Evolutionary conservation across 2,113 vertebrate genomes (phyloP), one percentile per base, ranked within the genome.

Genomic region (Chionis minor): DNA sequence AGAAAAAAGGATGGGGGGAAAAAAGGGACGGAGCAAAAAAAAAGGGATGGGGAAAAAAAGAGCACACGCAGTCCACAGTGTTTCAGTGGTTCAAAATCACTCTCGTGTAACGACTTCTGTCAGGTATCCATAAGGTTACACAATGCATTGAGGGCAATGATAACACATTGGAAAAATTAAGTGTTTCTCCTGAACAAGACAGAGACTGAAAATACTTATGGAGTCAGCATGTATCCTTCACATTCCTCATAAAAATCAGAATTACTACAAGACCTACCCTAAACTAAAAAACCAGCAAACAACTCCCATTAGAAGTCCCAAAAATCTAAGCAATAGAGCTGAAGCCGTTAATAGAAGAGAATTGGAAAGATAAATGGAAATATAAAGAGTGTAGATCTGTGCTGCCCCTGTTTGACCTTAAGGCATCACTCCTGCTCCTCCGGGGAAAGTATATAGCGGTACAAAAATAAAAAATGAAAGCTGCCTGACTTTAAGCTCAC

Each of bases 391-490:
- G 90, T 35, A 92, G 42, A 90, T 95, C 73, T 87, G 26, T 75
- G 73, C 56, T 95, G 59, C 47, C 91, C 58, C 66, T 70, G 54
- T 66, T 95, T 90, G 59, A 81, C 95, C 82, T 93, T 69, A 71
- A 91, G 87, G 73, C 56, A 77, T 85, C 27, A 77, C 54, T 96
- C 71, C 15, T 62, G 27, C 65, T 93, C 80, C 71, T 95, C 54
- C 88, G 91, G 72, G 90, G 63, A 44, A 83, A 75, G 42, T 44
- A 75, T 13, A 81, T n/a, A 96, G 33, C 81, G 89, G 61, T 24
- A 83, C 14, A 81, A 59, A 86, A 90, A 90, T 56, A 79, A 83
- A 92, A 94, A 96, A 74, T 91, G 94, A 93, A 88, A 97, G 52
- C 24, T 86, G 40, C 1, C 32, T 74, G 83, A 89, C 91, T 92